Evolutionary conservation across 2,113 vertebrate species (phyloP).

Genomic region (Acanthochromis polyacanthus): DNA sequence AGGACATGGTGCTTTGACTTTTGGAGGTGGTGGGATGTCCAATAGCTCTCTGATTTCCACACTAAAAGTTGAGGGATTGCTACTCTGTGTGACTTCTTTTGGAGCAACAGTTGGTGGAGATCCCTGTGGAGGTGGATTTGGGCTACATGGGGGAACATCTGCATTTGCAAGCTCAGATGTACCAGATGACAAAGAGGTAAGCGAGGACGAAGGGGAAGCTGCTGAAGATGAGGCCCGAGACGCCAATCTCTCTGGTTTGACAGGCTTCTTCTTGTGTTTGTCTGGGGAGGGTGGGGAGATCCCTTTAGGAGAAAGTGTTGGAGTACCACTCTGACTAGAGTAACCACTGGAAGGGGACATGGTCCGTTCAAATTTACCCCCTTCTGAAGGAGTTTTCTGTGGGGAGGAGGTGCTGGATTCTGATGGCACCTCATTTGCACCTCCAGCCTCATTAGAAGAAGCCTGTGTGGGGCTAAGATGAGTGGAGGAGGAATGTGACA

Average conservation of each 20-base stretch:
- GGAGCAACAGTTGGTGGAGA: constrained; percentile 25
- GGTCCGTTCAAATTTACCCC: constrained; percentile 88
- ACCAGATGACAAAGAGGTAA: constrained; percentile 89
- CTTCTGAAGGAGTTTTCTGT: constrained; percentile 68
- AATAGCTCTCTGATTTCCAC: constrained; percentile 76
- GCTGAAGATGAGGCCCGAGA: constrained; percentile 87
- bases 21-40: constrained; percentile 92
- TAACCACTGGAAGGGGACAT: constrained; percentile 98
- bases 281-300: constrained; percentile 86
- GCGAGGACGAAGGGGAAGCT: constrained; percentile 89
- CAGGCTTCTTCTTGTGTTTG: constrained; percentile 84
- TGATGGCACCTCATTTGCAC: constrained; percentile 59
- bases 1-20: constrained; percentile 90
- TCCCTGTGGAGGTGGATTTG: constrained; percentile 31
- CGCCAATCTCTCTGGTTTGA: constrained; percentile 87
- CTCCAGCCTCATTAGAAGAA: constrained; percentile 46
- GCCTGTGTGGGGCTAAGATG: constrained; percentile 62
- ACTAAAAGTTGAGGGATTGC: constrained; percentile 20
- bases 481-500: constrained; percentile 58
- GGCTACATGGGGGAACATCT: constrained; percentile 60
- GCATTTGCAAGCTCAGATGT: constrained; percentile 83
- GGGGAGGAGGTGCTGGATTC: constrained; percentile 83
- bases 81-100: constrained; percentile 34
- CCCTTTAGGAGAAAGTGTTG: constrained; percentile 89
- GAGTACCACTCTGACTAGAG: constrained; percentile 96